Base-by-base conservation (phyloP, 2,113 vertebrate species). In the Indicator indicator region DNA sequence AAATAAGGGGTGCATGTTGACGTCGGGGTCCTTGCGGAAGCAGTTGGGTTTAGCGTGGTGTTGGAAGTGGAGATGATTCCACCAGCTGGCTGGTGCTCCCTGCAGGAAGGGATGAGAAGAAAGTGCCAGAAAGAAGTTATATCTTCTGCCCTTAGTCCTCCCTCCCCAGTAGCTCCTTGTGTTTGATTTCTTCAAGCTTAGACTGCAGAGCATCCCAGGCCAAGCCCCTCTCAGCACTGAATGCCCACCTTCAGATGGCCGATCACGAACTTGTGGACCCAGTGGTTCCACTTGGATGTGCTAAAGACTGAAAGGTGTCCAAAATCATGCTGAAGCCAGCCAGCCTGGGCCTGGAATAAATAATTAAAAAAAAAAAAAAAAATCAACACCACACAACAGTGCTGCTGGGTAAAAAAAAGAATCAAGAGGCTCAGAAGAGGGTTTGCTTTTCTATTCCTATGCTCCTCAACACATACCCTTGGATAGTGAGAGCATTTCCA, bases 11-110 rank as follows among this genome's bases (percentile, higher is more conserved):
- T 98, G 98, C 98, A 98, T 98, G 96, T 97, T 98, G 88, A 98
- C 90, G 8, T 98, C 98, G 0, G 98, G 98, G 92, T 98, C 98
- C 94, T 98, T 98, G 50, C 94, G 96, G 94, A 98, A 98, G 94
- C 98, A 98, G 96, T 98, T 98, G 94, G 98, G 98, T 80, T 98
- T 98, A 62, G 98, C 98, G 0, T 98, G 98, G 86, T 98, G 98
- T 64, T 98, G 98, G 95, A 98, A 98, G 75, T 98, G 98, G 79
- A 98, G 26, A 73, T 98, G 98, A 73, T 98, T 98, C 98, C 98
- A 98, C 98, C 98, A 98, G 21, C 98, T 98, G 89, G 98, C 98
- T 2, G 98, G 98, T 17, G 98, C 98, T 59, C 98, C 98, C 98
- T 98, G 63, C 26, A 86, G 46, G 89, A 86, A 80, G 15, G 46